Evolutionary conservation across 2,888 invertebrate species (phyloP).

Genomic region (Euzophera pinguis): DNA sequence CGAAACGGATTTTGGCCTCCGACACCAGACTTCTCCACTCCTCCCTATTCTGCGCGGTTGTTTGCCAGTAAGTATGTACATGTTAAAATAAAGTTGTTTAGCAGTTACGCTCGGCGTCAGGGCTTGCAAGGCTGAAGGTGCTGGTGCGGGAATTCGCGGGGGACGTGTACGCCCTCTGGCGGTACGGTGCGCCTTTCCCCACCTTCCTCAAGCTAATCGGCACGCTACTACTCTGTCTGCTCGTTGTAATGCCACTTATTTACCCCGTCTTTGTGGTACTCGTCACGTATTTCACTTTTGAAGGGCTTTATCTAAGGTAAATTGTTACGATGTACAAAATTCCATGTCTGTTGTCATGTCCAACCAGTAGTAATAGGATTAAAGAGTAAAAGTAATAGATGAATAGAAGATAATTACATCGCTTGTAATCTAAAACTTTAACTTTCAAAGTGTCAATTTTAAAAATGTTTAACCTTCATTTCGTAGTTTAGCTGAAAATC

Average conservation of each 20-base stretch:
- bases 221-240: slow-evolving; percentile 56
- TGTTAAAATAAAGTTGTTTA: slow-evolving; percentile 20
- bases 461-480: too few relatives aligned
- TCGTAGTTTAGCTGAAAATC: too few relatives aligned
- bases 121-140: slow-evolving; percentile 50
- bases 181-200: slow-evolving; percentile 70
- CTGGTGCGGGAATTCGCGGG: slow-evolving; percentile 52
- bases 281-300: slow-evolving; percentile 59
- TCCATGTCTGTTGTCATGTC: too few relatives aligned
- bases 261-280: slow-evolving; percentile 58
- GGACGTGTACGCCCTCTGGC: slow-evolving; percentile 64
- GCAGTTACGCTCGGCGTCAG: slow-evolving; percentile 60
- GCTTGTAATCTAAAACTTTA: too few relatives aligned
- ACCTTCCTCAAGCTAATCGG: slow-evolving; percentile 71
- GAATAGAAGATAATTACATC: too few relatives aligned
- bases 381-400: too few relatives aligned
- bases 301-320: slow-evolving; percentile 64
- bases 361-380: too few relatives aligned
- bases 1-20: too few relatives aligned
- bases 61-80: background rate
- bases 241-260: slow-evolving; percentile 58
- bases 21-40: too few relatives aligned
- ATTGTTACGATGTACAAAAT: too few relatives aligned
- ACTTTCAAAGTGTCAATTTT: too few relatives aligned
- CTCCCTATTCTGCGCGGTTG: background rate